Evolutionary conservation across 2,888 invertebrate genomes (phyloP).

Genomic region (Lasioglossum malachurum): DNA sequence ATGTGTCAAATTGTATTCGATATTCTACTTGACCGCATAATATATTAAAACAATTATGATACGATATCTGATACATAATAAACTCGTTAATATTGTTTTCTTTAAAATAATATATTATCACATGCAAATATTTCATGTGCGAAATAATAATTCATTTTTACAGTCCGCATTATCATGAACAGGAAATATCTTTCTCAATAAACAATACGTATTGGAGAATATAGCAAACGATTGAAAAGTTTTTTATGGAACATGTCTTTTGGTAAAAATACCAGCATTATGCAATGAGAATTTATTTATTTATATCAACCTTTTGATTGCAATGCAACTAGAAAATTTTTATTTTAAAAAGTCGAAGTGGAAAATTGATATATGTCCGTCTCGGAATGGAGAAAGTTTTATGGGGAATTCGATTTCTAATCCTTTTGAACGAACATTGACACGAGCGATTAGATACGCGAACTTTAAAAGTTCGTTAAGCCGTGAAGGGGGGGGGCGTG

Average conservation of each 20-base stretch:
- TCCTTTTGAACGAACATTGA: slow-evolving; percentile 68
- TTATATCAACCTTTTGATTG: no score
- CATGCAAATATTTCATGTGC: neutral
- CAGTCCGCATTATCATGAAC: neutral
- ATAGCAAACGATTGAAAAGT: no score
- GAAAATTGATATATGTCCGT: slow-evolving; percentile 28
- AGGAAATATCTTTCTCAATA: neutral
- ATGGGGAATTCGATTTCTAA: slow-evolving; percentile 73
- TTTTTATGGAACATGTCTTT: no score
- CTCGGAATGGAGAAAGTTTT: slow-evolving; percentile 74
- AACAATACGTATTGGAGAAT: neutral
- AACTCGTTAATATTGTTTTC: neutral
- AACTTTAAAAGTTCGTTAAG: slow-evolving; percentile 80
- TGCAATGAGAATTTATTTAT: no score
- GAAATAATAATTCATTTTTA: neutral
- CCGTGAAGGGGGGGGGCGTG: slow-evolving; percentile 37
- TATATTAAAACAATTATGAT: neutral
- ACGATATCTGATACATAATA: no score
- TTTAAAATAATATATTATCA: neutral
- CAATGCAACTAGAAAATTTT: no score
- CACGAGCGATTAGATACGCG: slow-evolving; percentile 79
- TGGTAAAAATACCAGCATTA: no score
- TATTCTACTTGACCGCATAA: neutral
- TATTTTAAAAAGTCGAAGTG: neutral
- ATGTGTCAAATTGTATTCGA: neutral